phyloP scores from a whole-genome alignment of 2,113 vertebrate genomes.

The Apodemus sylvaticus region DNA sequence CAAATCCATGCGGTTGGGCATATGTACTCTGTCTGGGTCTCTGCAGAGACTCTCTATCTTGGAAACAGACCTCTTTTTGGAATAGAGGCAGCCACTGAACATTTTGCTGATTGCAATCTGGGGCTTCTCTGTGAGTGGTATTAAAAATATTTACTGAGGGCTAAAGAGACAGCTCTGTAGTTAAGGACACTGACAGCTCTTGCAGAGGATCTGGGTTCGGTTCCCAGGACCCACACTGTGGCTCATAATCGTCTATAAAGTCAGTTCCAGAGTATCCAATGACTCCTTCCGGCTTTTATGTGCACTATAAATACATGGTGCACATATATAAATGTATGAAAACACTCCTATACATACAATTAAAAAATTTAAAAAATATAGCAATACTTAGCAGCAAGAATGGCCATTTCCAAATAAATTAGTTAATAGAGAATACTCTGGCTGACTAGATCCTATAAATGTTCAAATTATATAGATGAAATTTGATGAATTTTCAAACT shows the following conservation, averaged over 20 bases:
- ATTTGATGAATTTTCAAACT: slow-evolving; percentile 29
- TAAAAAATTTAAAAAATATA: neutral
- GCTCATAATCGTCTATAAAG: neutral
- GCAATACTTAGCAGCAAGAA: neutral
- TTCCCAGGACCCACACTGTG: neutral
- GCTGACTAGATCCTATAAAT: neutral
- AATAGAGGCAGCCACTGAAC: neutral
- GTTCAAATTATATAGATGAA: neutral
- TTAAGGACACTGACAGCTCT: neutral
- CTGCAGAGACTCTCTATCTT: neutral
- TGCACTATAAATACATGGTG: neutral
- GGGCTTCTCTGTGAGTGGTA: neutral
- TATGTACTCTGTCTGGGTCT: neutral
- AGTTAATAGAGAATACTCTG: neutral
- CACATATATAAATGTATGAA: neutral
- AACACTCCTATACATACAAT: neutral
- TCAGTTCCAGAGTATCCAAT: neutral
- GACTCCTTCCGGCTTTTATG: neutral
- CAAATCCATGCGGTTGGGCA: neutral
- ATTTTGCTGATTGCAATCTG: neutral
- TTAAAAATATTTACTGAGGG: slow-evolving; percentile 24
- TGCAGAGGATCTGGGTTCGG: neutral
- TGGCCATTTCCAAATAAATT: neutral
- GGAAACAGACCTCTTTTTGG: neutral
- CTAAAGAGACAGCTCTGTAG: neutral